These are phyloP conservation scores for Tachyglossus aculeatus DNA, from an alignment of 2,797 vertebrate genomes.

Conservation along the genomic window DNA sequence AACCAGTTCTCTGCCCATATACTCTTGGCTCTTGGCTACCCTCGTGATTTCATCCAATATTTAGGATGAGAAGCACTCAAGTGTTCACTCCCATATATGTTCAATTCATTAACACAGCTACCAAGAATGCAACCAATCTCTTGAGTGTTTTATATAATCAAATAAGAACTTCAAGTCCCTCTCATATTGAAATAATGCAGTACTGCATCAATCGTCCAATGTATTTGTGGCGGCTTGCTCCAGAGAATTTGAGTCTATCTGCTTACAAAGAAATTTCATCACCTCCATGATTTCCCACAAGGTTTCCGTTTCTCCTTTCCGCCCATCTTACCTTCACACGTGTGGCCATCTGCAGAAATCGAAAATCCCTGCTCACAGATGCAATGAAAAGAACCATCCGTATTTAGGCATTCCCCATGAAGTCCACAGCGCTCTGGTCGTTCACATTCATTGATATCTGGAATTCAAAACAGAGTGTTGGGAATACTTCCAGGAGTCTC, in stretches of 20 bases:
- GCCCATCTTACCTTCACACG: slow-evolving; percentile 84
- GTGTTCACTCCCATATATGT: background rate
- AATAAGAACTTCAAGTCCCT: no score
- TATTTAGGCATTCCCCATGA: slow-evolving; percentile 89
- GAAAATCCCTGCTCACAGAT: slow-evolving; percentile 88
- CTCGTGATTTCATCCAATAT: no score
- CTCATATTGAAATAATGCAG: no score
- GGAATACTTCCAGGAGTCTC: background rate
- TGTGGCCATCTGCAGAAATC: slow-evolving; percentile 72
- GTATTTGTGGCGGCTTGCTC: background rate
- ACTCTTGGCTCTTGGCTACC: no score
- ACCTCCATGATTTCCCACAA: background rate
- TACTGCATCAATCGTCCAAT: background rate
- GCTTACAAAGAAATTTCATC: background rate
- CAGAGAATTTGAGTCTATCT: background rate
- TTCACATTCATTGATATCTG: slow-evolving; percentile 94
- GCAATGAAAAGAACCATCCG: slow-evolving; percentile 86
- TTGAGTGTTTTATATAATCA: background rate
- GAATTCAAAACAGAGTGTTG: slow-evolving; percentile 38
- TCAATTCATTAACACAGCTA: background rate
- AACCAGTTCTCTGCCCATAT: no score
- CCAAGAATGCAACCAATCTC: background rate
- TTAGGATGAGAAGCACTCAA: no score
- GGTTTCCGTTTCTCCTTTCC: background rate
- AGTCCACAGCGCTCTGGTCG: slow-evolving; percentile 82